Base-by-base conservation (phyloP, 2,888 invertebrate genomes). In the Griposia aprilina region DNA sequence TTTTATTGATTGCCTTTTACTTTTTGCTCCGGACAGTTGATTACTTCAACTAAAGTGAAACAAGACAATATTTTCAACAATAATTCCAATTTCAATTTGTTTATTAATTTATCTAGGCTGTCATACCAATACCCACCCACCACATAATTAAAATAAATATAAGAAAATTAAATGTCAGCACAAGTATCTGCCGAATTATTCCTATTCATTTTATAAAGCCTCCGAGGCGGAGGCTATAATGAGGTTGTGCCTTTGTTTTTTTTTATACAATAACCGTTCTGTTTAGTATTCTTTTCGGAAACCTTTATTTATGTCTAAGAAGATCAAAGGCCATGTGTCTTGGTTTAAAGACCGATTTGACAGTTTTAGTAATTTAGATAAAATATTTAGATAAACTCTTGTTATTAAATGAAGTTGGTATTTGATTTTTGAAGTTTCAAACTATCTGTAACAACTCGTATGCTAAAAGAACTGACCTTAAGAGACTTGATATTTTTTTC, bases 131-230 rank as follows among this genome's bases (percentile, higher is more conserved):
- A 55, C 11, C 17, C 36, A 23, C 6, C 15, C 4, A 70, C 45
- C 20, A 8, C 1, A 6, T 50, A 13, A 55, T 65, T 62, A 62
- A 71, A 63, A 26, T 20, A 60, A 60, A 66, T 23, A 57, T 45
- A 66, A 41, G 50, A 30, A 66, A 55, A 63, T 45, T 17, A 57
- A 62, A 67, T 48, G 48, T 66, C 81, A 26, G 41, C 36, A 63
- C 55, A 48, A 59, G 62, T 73, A 73, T 73, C 70, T 52, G 45
- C 30, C 17, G 36, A 70, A 80, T 81, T 66, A 73, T 78, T 71
- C 78, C 52, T 68, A 71, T 80, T 70, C 60, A 75, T 78, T 83
- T 73, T 55, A 69, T 69, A 76, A 80, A 72, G n/a, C 45, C 60
- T 41, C 59, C 17, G 57, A 59, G 41, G 57, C 57, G 59, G 67